Percentiles rank a stretch among this genome's conserved stretches.
Evolutionary conservation across 2,113 vertebrate genomes (phyloP).

Genomic region (Pelecanus crispus): DNA sequence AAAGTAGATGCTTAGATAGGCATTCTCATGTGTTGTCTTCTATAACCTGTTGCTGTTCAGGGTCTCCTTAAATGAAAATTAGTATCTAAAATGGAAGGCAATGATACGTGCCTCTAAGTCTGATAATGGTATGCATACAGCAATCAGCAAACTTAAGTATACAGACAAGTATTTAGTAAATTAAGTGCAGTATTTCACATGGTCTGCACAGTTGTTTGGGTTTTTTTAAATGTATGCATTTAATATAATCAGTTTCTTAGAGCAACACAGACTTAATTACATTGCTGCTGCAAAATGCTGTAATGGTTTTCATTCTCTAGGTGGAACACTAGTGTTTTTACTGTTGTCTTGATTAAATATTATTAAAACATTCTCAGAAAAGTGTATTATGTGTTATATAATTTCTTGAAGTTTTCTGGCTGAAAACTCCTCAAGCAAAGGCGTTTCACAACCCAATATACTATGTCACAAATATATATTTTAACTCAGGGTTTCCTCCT

Average conservation of each 20-base stretch:
- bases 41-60: background rate
- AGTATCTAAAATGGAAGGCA: background rate
- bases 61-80: background rate
- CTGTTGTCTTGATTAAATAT: background rate
- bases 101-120: background rate
- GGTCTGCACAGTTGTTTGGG: background rate
- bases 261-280: background rate
- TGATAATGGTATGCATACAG: background rate
- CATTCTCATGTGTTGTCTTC: background rate
- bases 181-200: background rate
- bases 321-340: background rate
- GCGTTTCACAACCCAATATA: background rate
- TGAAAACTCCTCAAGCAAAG: background rate
- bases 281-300: background rate
- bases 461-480: background rate
- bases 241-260: constrained; percentile 21
- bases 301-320: background rate
- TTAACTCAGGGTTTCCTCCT: background rate
- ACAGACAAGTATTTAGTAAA: background rate
- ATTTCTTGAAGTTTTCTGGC: background rate
- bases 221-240: background rate
- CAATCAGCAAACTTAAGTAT: background rate
- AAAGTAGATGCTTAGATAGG: background rate
- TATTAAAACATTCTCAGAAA: background rate
- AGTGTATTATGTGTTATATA: background rate